Percentiles rank a stretch among this genome's conserved stretches.
These are phyloP conservation scores for Columbina picui DNA, from an alignment of 2,113 vertebrate genomes.

Conservation along the genomic window DNA sequence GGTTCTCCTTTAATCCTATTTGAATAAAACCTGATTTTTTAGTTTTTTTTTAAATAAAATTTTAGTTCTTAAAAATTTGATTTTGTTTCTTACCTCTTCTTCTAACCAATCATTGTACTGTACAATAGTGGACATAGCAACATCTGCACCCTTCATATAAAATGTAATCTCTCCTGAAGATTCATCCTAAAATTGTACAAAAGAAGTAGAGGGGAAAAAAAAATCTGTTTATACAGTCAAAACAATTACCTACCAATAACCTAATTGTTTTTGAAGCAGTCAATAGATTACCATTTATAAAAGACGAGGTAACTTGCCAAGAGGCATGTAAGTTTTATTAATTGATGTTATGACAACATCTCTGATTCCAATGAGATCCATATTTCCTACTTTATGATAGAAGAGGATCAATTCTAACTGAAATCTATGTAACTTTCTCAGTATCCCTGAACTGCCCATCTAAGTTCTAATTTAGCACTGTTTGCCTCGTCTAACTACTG, in stretches of 20 bases:
- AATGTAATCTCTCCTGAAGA: constrained; percentile 93
- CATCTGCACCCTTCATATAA: constrained; percentile 97
- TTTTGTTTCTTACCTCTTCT: constrained; percentile 87
- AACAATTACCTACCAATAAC: neutral
- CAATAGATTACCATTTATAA: neutral
- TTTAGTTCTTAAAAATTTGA: neutral
- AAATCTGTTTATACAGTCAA: neutral
- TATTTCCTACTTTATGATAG: neutral
- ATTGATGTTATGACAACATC: neutral
- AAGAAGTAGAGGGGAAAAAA: fast-evolving
- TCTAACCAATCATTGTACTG: constrained; percentile 99
- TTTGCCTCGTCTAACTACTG: neutral
- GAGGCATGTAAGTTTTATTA: neutral
- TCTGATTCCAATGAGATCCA: neutral
- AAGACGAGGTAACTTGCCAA: neutral
- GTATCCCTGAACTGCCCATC: neutral
- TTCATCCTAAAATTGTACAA: constrained; percentile 83
- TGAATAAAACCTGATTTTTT: neutral
- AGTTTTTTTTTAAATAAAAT: neutral
- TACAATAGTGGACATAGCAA: constrained; percentile 94
- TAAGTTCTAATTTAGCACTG: neutral
- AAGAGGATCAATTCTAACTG: neutral
- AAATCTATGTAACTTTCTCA: neutral
- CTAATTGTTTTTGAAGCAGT: neutral
- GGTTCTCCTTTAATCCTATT: neutral